These are phyloP conservation scores for Tyto alba DNA, from an alignment of 2,113 vertebrate species.

Conservation along the genomic window DNA sequence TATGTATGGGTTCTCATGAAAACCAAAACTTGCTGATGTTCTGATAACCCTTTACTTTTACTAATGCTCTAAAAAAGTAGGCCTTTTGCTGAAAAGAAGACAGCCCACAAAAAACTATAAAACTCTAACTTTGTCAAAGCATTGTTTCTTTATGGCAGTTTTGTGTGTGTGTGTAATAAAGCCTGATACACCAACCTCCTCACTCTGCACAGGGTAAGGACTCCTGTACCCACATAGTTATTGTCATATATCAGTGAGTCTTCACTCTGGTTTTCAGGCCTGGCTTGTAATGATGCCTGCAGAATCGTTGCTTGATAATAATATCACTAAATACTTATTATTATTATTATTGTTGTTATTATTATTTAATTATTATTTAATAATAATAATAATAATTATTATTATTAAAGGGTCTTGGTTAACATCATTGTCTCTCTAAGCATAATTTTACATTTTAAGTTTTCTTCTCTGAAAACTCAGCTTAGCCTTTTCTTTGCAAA, in stretches of 20 bases:
- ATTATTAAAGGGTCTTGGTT: neutral
- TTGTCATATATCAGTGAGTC: accelerated
- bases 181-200: neutral
- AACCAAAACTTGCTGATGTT: slow-evolving; percentile 38
- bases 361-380: no score
- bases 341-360: no score
- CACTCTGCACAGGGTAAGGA: neutral
- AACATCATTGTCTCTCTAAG: neutral
- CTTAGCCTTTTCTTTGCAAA: neutral
- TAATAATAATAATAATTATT: no score
- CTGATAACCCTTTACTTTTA: neutral
- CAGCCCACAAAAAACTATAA: neutral
- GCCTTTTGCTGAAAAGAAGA: neutral
- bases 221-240: neutral
- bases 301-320: neutral
- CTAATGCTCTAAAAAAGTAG: neutral
- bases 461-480: neutral
- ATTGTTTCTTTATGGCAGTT: neutral
- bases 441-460: neutral
- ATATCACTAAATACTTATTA: neutral
- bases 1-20: neutral
- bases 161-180: neutral
- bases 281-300: neutral
- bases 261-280: neutral
- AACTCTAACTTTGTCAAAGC: neutral